phyloP scores from a whole-genome alignment of 2,888 invertebrate genomes.

The Caenorhabditis sp. region DNA sequence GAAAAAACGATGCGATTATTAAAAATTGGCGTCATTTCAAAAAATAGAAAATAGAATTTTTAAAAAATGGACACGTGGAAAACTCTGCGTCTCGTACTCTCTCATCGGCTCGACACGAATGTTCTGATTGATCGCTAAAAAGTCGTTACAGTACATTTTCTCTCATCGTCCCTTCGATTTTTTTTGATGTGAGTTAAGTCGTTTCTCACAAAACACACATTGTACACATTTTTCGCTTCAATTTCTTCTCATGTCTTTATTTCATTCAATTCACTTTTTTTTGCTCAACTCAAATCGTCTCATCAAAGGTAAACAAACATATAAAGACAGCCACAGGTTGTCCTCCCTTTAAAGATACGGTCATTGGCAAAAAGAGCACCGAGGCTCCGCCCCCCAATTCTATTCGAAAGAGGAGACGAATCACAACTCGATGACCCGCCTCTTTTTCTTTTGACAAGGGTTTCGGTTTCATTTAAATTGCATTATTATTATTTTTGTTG shows the following conservation, averaged over 20 bases:
- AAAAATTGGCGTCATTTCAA: too few species aligned
- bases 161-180: too few species aligned
- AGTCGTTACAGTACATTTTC: too few species aligned
- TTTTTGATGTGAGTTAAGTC: not conserved
- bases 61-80: too few species aligned
- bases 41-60: too few species aligned
- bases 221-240: not conserved
- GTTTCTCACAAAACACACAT: not conserved
- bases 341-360: conserved; percentile 12
- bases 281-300: conserved; percentile 2
- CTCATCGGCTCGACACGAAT: too few species aligned
- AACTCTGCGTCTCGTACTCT: too few species aligned
- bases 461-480: conserved; percentile 5
- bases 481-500: not conserved
- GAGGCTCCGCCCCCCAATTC: conserved; percentile 8
- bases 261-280: not conserved
- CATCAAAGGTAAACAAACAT: not conserved
- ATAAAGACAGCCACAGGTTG: too few species aligned
- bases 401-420: too few species aligned
- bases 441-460: not conserved
- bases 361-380: conserved; percentile 12
- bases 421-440: not conserved
- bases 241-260: conserved; percentile 5
- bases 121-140: too few species aligned
- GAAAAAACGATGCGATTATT: too few species aligned